Percentiles rank a stretch among this genome's conserved stretches.
These are phyloP conservation scores for Aphelenchoides fujianensis DNA, from an alignment of 1,140 invertebrate genomes.

Conservation along the genomic window DNA sequence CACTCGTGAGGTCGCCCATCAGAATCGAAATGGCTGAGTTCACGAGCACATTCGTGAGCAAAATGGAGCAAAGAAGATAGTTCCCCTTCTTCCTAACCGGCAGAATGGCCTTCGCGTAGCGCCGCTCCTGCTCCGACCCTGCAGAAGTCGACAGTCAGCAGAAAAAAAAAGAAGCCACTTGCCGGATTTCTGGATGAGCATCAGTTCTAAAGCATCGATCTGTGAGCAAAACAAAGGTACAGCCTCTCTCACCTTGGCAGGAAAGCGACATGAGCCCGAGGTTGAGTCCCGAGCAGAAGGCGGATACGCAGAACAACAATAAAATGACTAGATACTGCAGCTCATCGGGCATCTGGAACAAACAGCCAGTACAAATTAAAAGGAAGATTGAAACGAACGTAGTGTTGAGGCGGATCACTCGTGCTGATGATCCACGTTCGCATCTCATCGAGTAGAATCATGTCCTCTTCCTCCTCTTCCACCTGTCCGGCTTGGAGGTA, in stretches of 20 bases:
- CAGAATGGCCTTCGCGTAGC: conserved; percentile 53
- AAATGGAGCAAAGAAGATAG: conserved; percentile 51
- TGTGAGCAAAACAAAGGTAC: no score
- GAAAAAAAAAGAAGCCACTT: no score
- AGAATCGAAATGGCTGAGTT: conserved; percentile 65
- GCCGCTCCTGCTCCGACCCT: conserved; percentile 51
- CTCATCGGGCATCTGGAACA: conserved; percentile 56
- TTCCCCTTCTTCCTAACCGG: conserved; percentile 53
- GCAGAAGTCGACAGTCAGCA: conserved; percentile 15
- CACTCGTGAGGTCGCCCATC: conserved; percentile 63
- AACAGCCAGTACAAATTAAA: no score
- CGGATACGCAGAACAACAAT: conserved; percentile 78
- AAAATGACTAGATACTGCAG: conserved; percentile 72
- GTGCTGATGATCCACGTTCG: conserved; percentile 58
- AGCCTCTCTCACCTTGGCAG: no score
- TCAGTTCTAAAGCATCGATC: conserved; percentile 54
- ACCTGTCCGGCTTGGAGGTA: neutral
- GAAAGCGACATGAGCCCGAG: conserved; percentile 93
- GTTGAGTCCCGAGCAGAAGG: conserved; percentile 90
- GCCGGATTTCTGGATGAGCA: conserved; percentile 55
- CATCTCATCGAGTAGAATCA: conserved; percentile 57
- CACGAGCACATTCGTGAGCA: conserved; percentile 66
- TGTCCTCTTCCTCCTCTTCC: conserved; percentile 52
- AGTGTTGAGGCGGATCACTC: conserved; percentile 54
- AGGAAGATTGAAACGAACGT: no score